Conservation (phyloP, 2,888 invertebrate species). For the Galeopsomyia nigrocyanea region DNA sequence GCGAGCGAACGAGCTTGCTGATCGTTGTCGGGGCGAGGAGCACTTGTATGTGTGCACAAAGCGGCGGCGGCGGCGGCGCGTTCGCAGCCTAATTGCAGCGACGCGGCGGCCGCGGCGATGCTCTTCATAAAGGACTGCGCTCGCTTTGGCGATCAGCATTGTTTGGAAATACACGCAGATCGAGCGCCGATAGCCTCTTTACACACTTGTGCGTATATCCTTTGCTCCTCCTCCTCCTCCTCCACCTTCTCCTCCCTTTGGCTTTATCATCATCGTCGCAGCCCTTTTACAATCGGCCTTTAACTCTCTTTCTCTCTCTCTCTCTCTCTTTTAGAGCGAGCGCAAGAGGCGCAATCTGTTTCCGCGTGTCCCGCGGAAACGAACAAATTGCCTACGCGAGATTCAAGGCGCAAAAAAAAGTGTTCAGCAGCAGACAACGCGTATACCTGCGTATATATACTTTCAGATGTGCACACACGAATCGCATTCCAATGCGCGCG, state of each 20-base stretch:
- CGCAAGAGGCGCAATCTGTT: not conserved
- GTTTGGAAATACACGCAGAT: constrained; percentile 67
- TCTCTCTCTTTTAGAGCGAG: constrained; percentile 1
- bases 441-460: not conserved
- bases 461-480: constrained; percentile 9
- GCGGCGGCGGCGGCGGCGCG: constrained; percentile 35
- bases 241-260: no score
- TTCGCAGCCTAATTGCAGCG: constrained; percentile 46
- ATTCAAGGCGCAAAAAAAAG: constrained; percentile 1
- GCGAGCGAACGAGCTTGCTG: not conserved
- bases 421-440: not conserved
- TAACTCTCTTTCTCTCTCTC: constrained; percentile 8
- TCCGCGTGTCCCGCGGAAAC: constrained; percentile 1
- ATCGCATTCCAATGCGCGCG: constrained; percentile 20
- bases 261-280: no score
- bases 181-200: constrained; percentile 51
- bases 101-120: constrained; percentile 17
- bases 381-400: constrained; percentile 37
- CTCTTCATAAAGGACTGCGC: constrained; percentile 37
- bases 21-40: constrained; percentile 11
- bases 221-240: no score
- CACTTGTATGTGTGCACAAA: not conserved
- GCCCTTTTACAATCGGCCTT: constrained; percentile 8
- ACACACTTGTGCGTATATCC: constrained; percentile 37
- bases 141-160: constrained; percentile 55